phyloP scores from a whole-genome alignment of 2,113 vertebrate species.

The Gavialis gangeticus region DNA sequence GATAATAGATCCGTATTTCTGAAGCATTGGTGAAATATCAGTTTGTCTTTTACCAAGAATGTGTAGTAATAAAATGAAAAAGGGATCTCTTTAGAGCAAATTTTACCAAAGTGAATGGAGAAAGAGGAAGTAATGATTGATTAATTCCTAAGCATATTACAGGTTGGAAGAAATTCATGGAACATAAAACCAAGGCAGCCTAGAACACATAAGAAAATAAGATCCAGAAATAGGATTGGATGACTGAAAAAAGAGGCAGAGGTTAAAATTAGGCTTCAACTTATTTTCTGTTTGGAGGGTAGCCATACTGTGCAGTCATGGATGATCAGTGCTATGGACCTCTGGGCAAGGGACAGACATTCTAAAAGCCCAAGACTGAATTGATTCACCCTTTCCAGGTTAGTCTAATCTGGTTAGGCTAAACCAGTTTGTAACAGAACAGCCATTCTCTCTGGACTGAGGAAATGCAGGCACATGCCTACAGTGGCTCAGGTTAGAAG shows the following conservation, averaged over 20 bases:
- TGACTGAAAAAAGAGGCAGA: not conserved
- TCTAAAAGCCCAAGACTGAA: no score
- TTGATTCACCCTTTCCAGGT: no score
- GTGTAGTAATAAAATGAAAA: not conserved
- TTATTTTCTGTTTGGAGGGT: not conserved
- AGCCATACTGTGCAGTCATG: no score
- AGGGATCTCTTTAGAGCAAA: not conserved
- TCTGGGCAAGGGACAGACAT: no score
- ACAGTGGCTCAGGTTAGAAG: no score
- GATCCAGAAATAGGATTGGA: not conserved
- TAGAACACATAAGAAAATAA: no score
- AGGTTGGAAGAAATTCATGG: not conserved
- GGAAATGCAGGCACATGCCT: no score
- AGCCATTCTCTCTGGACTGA: no score
- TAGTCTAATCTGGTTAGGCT: no score
- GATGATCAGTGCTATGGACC: no score
- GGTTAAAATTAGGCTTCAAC: not conserved
- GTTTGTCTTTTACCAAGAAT: not conserved
- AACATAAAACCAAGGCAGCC: not conserved
- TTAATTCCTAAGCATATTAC: not conserved
- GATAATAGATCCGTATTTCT: not conserved
- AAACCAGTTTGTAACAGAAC: no score
- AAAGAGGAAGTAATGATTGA: not conserved
- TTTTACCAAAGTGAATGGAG: constrained; percentile 26
- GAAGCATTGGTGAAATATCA: constrained; percentile 30